Evolutionary conservation across 2,888 invertebrate species (phyloP), one percentile per base, ranked within the genome.

Genomic region (Polyploca ridens): DNA sequence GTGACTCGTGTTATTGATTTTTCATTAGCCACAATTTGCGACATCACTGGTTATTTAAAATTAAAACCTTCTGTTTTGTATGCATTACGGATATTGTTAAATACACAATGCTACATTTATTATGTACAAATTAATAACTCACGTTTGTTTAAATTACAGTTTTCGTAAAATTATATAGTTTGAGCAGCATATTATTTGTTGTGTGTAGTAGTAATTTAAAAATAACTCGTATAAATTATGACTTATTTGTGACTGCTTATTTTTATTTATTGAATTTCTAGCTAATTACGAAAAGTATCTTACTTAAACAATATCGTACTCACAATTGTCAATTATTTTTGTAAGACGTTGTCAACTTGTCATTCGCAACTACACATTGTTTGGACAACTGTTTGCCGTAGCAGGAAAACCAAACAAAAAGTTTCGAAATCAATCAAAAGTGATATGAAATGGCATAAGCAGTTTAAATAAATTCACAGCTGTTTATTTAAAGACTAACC

Each of bases 41-140:
- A 72, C 70, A 73, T 71, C 72, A 76, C 68, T 68, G 67, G 27
- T 27, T 27, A 69, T 69, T 71, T 73, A 76, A 74, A 74, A 71
- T 74, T 73, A 72, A 74, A 73, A 38, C 46, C 71, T 64, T 67
- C 69, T 68, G 66, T 70, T 73, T 72, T 67, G 65, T 65, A 69
- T 69, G 72, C 41, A 41, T 70, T 49, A 71, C 75, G 74, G 62
- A 33, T 41, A 19, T 38, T 11, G n/a, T 16, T 16, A 35, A 6
- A 38, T 10, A 33, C n/a, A 16, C 13, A 44, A 14, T 59, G 8
- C 16, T n/a, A 16, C 16, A 59, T 59, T 59, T 7, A 27, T 8
- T n/a, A 16, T 33, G 35, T 59, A 13, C 5, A 41, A 3, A 11
- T 41, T 10, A 41, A 11, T 13, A 41, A 41, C 41, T 11, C 8